These are phyloP conservation scores for Hirtodrosophila histrioides DNA, from an alignment of 2,888 invertebrate species.

Conservation along the genomic window DNA sequence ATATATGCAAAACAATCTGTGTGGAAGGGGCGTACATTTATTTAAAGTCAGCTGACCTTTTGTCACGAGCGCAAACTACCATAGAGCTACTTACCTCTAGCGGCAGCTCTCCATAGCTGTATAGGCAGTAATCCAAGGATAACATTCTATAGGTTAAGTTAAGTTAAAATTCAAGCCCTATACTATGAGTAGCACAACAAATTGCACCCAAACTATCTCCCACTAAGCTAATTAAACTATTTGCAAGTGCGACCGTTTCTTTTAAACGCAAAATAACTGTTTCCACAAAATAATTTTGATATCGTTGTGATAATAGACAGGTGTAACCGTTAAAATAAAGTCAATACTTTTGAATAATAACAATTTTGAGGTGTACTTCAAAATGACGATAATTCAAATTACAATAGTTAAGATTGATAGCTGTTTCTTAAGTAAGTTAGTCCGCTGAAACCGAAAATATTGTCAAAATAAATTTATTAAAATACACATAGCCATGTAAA, in stretches of 20 bases:
- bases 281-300: not conserved
- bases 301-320: not conserved
- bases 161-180: not conserved
- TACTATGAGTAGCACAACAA: conserved; percentile 14
- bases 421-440: no score
- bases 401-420: no score
- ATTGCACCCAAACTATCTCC: conserved; percentile 14
- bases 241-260: conserved; percentile 38
- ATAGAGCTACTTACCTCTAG: conserved; percentile 78
- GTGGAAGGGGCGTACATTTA: conserved; percentile 31
- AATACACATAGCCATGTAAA: no score
- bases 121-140: conserved; percentile 40
- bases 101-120: conserved; percentile 81
- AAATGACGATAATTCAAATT: no score
- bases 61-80: conserved; percentile 46
- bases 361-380: no score
- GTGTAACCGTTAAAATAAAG: no score
- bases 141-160: conserved; percentile 40
- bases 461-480: no score
- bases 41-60: conserved; percentile 63
- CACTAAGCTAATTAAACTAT: conserved; percentile 27
- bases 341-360: no score
- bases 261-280: conserved; percentile 26
- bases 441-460: no score
- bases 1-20: conserved; percentile 88